A percentile compares a stretch with the other conserved stretches of the same genome.
phyloP scores from a whole-genome alignment of 1,140 invertebrate species.

The Cheumatopsyche charites region DNA sequence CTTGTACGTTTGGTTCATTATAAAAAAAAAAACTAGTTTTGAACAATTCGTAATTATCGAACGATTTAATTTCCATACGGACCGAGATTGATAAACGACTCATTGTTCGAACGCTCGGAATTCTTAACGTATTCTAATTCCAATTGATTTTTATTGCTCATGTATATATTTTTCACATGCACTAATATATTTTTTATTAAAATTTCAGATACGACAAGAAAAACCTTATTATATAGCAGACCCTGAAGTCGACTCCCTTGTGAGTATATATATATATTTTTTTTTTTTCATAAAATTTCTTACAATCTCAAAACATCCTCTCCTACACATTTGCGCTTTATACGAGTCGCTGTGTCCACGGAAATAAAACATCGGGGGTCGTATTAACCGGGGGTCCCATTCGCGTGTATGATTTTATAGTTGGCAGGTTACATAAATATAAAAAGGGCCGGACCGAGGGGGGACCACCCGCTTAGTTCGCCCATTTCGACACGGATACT shows the following conservation, averaged over 20 bases:
- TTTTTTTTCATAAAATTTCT: not conserved
- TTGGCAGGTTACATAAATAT: constrained; percentile 42
- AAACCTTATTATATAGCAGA: constrained; percentile 98
- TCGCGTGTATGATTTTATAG: constrained; percentile 37
- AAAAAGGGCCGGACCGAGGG: constrained; percentile 33
- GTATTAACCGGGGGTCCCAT: constrained; percentile 1
- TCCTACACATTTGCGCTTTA: not conserved
- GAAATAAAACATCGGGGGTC: constrained; percentile 22
- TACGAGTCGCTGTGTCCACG: not conserved
- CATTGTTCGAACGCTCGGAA: not conserved
- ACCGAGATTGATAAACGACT: constrained; percentile 7
- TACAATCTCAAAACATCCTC: not conserved
- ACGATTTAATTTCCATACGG: too few species aligned
- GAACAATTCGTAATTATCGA: too few species aligned
- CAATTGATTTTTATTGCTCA: too few species aligned
- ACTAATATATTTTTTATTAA: constrained; percentile 57
- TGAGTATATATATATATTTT: constrained; percentile 74
- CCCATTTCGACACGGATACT: constrained; percentile 61
- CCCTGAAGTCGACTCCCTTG: constrained; percentile 97
- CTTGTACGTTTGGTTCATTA: too few species aligned
- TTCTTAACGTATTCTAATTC: too few species aligned
- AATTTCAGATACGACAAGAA: constrained; percentile 94
- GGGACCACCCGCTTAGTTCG: constrained; percentile 59
- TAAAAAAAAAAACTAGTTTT: too few species aligned
- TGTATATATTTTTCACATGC: constrained; percentile 17